A percentile compares a stretch with the other conserved stretches of the same genome.
phyloP scores from a whole-genome alignment of 2,113 vertebrate genomes.

The Edolisoma coerulescens region DNA sequence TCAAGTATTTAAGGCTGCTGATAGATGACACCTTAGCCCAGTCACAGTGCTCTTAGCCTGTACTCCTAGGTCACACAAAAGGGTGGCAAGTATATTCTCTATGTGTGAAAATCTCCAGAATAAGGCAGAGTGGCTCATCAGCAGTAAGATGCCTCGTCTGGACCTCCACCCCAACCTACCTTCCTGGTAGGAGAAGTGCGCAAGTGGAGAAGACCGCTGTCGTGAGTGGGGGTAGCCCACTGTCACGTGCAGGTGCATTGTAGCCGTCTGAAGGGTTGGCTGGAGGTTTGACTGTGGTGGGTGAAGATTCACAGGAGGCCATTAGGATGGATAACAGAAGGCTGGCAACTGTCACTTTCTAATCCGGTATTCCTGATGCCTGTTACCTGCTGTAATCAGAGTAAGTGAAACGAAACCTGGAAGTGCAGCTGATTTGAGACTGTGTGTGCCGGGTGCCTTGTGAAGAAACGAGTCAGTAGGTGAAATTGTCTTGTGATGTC shows the following conservation, averaged over 20 bases:
- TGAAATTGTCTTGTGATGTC: fast-evolving
- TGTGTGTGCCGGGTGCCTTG: neutral
- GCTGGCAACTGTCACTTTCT: neutral
- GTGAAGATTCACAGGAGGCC: neutral
- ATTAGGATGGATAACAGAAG: neutral
- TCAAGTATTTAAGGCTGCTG: neutral
- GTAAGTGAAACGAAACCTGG: neutral
- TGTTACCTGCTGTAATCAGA: neutral
- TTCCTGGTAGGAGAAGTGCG: neutral
- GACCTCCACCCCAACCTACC: neutral
- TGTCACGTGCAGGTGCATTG: fast-evolving
- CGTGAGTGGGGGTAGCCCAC: fast-evolving
- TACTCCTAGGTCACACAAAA: neutral
- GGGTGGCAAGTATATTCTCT: neutral
- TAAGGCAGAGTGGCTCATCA: neutral
- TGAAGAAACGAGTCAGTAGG: neutral
- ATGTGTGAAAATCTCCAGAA: neutral
- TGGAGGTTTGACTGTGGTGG: neutral
- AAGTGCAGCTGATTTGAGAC: neutral
- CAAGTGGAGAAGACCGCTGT: neutral
- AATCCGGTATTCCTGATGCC: neutral
- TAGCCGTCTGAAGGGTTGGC: neutral
- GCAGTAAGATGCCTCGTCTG: neutral
- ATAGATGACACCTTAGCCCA: neutral
- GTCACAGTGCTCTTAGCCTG: neutral